These are phyloP conservation scores for Zaprionus vittiger DNA, from an alignment of 1,140 invertebrate genomes.

Conservation along the genomic window DNA sequence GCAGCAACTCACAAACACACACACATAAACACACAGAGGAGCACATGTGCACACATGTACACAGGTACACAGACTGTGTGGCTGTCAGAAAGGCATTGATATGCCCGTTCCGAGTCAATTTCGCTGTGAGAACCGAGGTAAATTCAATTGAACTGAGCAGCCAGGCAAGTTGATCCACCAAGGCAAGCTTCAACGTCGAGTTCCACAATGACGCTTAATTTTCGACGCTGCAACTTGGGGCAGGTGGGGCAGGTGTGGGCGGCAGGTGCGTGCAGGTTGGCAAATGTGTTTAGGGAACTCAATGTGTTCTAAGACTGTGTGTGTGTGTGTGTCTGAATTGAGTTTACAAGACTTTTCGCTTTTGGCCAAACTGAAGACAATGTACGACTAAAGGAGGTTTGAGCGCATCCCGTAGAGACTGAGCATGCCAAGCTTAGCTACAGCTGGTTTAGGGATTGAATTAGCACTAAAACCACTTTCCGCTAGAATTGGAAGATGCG, in stretches of 20 bases:
- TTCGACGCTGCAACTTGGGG: slow-evolving; percentile 61
- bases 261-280: not conserved
- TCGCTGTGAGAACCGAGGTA: slow-evolving; percentile 70
- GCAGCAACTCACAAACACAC: slow-evolving; percentile 15
- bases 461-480: slow-evolving; percentile 40
- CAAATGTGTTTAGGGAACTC: slow-evolving; percentile 13
- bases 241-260: too few relatives aligned
- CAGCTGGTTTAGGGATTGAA: slow-evolving; percentile 33
- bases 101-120: slow-evolving; percentile 65
- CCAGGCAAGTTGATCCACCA: slow-evolving; percentile 28
- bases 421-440: slow-evolving; percentile 7
- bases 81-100: slow-evolving; percentile 49
- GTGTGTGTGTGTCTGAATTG: slow-evolving; percentile 33
- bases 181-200: slow-evolving; percentile 12
- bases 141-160: slow-evolving; percentile 74
- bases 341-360: slow-evolving; percentile 78
- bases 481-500: not conserved
- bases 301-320: slow-evolving; percentile 5
- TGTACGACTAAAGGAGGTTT: slow-evolving; percentile 50
- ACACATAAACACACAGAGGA: not conserved
- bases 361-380: slow-evolving; percentile 59
- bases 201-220: slow-evolving; percentile 76
- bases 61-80: slow-evolving; percentile 22
- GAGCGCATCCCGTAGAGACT: slow-evolving; percentile 45
- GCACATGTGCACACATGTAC: slow-evolving; percentile 21